Evolutionary conservation across 2,113 vertebrate species (phyloP).

Genomic region (Corythoichthys haematopterus): DNA sequence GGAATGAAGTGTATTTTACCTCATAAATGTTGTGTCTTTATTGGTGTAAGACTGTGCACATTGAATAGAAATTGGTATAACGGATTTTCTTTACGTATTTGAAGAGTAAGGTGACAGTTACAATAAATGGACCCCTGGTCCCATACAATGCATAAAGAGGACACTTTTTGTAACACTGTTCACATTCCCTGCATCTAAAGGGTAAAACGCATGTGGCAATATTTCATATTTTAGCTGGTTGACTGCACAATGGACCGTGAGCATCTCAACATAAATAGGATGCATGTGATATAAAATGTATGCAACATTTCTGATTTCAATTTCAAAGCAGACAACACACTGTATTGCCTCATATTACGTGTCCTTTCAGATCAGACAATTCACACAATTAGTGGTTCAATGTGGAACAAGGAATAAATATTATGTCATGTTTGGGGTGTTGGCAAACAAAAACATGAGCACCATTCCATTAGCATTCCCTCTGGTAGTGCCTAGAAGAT

Average conservation of each 20-base stretch:
- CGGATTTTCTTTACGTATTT: constrained; percentile 31
- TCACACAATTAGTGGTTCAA: constrained; percentile 31
- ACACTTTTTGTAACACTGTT: constrained; percentile 76
- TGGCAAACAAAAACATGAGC: constrained; percentile 55
- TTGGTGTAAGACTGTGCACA: neutral
- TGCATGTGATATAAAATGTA: constrained; percentile 16
- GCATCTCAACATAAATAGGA: neutral
- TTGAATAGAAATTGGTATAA: neutral
- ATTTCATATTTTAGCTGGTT: neutral
- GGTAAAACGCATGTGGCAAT: constrained; percentile 39
- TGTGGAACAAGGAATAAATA: constrained; percentile 47
- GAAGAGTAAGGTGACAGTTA: constrained; percentile 13
- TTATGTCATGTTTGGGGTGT: constrained; percentile 35
- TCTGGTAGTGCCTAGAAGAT: constrained; percentile 32
- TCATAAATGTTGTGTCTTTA: neutral
- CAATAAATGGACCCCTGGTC: constrained; percentile 49
- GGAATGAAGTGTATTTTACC: neutral
- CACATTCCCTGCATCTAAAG: constrained; percentile 66
- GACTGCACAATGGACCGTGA: constrained; percentile 35
- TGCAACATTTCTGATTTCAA: neutral
- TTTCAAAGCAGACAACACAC: neutral
- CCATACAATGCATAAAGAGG: constrained; percentile 58
- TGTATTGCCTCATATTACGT: neutral
- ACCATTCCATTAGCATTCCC: constrained; percentile 49
- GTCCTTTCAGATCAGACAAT: constrained; percentile 20